phyloP scores from a whole-genome alignment of 2,888 invertebrate genomes.

The Aphidius colemani region DNA sequence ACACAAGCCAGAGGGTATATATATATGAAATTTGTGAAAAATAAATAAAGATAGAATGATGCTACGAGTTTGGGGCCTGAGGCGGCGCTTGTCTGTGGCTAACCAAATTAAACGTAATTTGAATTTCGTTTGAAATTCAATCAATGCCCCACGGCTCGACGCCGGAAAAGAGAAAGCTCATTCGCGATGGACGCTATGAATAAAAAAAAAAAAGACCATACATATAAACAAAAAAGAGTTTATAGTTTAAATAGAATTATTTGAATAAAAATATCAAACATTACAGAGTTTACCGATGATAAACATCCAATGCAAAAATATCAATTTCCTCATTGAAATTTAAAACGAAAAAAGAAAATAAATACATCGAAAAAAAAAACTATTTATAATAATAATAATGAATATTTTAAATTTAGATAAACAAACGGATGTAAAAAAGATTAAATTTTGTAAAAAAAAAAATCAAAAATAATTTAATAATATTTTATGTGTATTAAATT shows the following conservation, averaged over 20 bases:
- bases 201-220: constrained; percentile 5
- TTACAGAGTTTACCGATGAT: constrained; percentile 1
- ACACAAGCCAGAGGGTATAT: constrained; percentile 29
- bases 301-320: no score
- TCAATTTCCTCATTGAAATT: no score
- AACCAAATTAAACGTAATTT: constrained; percentile 57
- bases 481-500: no score
- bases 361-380: no score
- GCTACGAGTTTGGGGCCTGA: constrained; percentile 15
- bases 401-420: no score
- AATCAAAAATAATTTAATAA: no score
- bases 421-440: no score
- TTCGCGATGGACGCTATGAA: no score
- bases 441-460: no score
- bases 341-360: no score
- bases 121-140: constrained; percentile 58
- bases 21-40: constrained; percentile 1
- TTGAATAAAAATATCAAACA: constrained; percentile 25
- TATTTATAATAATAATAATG: no score
- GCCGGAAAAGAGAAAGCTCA: constrained; percentile 19
- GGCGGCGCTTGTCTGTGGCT: constrained; percentile 37
- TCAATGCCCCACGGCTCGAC: constrained; percentile 41
- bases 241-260: constrained; percentile 15
- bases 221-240: constrained; percentile 2
- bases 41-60: constrained; percentile 7